Percentiles rank a stretch among this genome's conserved stretches.
phyloP scores from a whole-genome alignment of 2,113 vertebrate species.

The Antechinus stuartii region DNA sequence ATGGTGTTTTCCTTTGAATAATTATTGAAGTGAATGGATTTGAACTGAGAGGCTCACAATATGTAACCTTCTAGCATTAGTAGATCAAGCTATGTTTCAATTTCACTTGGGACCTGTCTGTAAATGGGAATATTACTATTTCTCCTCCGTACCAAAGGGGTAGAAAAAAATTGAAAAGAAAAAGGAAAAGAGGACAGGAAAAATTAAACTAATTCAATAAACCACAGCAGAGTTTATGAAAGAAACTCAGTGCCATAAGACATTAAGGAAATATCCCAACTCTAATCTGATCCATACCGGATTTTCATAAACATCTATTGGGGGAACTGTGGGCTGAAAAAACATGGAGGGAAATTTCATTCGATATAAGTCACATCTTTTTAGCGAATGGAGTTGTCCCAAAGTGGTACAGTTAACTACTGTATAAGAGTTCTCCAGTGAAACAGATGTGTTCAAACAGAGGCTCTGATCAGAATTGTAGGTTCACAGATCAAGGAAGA shows the following conservation, averaged over 20 bases:
- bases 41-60: not conserved
- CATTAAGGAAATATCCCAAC: not conserved
- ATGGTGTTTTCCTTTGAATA: no score
- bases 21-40: not conserved
- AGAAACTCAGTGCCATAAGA: not conserved
- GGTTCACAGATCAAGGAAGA: not conserved
- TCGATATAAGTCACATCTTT: not conserved
- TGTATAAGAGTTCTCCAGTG: not conserved
- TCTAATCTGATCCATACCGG: not conserved
- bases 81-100: not conserved
- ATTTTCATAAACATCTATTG: not conserved
- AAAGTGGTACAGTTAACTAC: not conserved
- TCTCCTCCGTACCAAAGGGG: not conserved
- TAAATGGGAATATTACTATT: not conserved
- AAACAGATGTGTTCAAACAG: not conserved
- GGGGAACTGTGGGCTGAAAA: not conserved
- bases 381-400: not conserved
- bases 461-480: not conserved
- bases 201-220: not conserved
- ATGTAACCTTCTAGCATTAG: not conserved
- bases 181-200: no score
- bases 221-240: not conserved
- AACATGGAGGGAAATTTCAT: not conserved
- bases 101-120: constrained; percentile 13
- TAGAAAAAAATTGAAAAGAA: no score